phyloP scores from a whole-genome alignment of 2,113 vertebrate species.

The Triplophysa siluroides region DNA sequence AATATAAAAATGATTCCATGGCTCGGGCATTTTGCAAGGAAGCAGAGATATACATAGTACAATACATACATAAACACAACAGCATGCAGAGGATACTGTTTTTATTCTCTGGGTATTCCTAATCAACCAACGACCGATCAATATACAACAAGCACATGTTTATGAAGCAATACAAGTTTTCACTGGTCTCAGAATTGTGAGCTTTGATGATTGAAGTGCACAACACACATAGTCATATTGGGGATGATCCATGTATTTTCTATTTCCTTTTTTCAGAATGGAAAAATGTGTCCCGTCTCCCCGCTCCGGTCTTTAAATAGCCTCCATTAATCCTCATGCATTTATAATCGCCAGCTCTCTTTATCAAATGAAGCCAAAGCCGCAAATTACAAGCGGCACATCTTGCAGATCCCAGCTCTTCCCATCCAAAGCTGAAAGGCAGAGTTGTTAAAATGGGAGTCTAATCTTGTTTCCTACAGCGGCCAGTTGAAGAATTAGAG shows the following conservation, averaged over 20 bases:
- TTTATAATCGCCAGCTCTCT: constrained; percentile 60
- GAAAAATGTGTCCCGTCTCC: constrained; percentile 52
- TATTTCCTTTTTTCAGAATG: constrained; percentile 48
- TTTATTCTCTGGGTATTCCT: neutral
- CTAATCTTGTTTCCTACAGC: constrained; percentile 15
- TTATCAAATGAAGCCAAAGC: constrained; percentile 52
- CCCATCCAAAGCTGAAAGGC: constrained; percentile 6
- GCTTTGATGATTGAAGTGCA: neutral
- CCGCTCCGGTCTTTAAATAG: constrained; percentile 63
- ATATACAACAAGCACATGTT: constrained; percentile 1
- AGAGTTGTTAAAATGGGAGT: neutral
- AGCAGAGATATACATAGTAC: no score
- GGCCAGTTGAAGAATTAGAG: constrained; percentile 19
- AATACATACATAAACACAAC: neutral
- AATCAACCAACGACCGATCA: neutral
- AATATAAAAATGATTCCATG: no score
- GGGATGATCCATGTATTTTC: constrained; percentile 42
- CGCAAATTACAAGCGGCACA: neutral
- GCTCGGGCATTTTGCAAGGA: no score
- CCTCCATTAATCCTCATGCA: constrained; percentile 68
- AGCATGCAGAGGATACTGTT: neutral
- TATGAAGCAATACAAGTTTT: neutral
- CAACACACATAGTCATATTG: neutral
- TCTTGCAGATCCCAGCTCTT: neutral
- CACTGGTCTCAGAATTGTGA: constrained; percentile 18